Conservation (phyloP, 2,797 vertebrate genomes). For the Mallotus villosus region DNA sequence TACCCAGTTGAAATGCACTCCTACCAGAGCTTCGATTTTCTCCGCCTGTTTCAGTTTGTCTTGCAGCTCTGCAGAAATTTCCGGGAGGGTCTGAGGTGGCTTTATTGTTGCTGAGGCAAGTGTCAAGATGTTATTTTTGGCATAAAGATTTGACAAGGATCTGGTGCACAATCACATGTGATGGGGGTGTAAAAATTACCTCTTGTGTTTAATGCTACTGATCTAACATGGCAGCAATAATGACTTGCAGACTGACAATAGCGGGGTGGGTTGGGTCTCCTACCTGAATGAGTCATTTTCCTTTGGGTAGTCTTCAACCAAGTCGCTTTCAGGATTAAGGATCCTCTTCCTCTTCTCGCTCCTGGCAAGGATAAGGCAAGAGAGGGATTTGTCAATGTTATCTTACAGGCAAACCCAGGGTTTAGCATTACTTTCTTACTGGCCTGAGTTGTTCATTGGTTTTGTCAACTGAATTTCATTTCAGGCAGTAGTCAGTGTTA, state of each 20-base stretch:
- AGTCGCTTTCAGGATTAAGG: conserved; percentile 81
- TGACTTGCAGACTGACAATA: no score
- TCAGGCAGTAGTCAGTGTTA: not conserved
- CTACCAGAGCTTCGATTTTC: conserved; percentile 86
- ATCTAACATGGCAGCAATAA: no score
- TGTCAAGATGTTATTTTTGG: not conserved
- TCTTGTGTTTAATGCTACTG: no score
- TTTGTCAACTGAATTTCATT: not conserved
- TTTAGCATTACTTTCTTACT: not conserved
- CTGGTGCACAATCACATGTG: no score
- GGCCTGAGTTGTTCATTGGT: not conserved
- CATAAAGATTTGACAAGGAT: no score
- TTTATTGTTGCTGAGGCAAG: conserved; percentile 89
- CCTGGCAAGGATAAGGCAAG: conserved; percentile 46
- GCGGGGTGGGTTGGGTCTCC: not conserved
- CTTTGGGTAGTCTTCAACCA: conserved; percentile 96
- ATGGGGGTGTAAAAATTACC: no score
- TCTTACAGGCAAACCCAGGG: not conserved
- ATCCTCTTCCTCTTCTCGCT: conserved; percentile 92
- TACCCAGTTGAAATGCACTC: conserved; percentile 8
- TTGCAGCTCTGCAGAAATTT: conserved; percentile 89
- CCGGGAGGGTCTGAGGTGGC: conserved; percentile 83
- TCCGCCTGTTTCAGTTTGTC: conserved; percentile 92
- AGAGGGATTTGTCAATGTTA: not conserved
- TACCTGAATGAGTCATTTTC: conserved; percentile 98